phyloP scores from a whole-genome alignment of 2,888 invertebrate genomes.

The Latheticus oryzae region DNA sequence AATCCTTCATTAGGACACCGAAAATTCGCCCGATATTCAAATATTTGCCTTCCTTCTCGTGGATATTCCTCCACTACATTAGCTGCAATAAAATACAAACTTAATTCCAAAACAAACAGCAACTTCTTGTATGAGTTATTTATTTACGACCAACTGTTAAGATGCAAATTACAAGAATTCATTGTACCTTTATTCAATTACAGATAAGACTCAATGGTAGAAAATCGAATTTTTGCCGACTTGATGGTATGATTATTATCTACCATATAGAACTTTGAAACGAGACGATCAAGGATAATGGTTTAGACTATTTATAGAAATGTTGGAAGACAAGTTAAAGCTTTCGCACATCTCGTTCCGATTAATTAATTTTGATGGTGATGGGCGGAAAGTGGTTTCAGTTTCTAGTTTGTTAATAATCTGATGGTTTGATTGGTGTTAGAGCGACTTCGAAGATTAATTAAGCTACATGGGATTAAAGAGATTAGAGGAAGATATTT shows the following conservation, averaged over 20 bases:
- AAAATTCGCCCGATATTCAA: constrained; percentile 31
- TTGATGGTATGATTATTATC: too few species aligned
- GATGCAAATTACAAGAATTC: constrained; percentile 20
- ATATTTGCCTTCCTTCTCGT: constrained; percentile 14
- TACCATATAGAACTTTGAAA: too few species aligned
- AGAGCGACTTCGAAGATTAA: too few species aligned
- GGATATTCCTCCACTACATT: constrained; percentile 6
- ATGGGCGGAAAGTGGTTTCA: too few species aligned
- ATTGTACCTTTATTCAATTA: constrained; percentile 23
- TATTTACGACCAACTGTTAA: constrained; percentile 35
- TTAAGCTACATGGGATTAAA: too few species aligned
- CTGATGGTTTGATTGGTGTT: too few species aligned
- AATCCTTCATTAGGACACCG: constrained; percentile 70
- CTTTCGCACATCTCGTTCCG: constrained; percentile 17
- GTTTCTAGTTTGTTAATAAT: too few species aligned
- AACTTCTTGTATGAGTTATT: constrained; percentile 35
- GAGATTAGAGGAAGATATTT: too few species aligned
- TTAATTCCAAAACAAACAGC: constrained; percentile 29
- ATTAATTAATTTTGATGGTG: constrained; percentile 23
- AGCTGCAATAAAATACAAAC: constrained; percentile 4
- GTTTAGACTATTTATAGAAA: constrained; percentile 30
- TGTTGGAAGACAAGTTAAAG: constrained; percentile 17
- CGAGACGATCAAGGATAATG: constrained; percentile 38
- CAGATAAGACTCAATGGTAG: too few species aligned
- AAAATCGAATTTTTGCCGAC: too few species aligned